phyloP scores from a whole-genome alignment of 1,140 invertebrate genomes.

The Druon quercuslanigerum region DNA sequence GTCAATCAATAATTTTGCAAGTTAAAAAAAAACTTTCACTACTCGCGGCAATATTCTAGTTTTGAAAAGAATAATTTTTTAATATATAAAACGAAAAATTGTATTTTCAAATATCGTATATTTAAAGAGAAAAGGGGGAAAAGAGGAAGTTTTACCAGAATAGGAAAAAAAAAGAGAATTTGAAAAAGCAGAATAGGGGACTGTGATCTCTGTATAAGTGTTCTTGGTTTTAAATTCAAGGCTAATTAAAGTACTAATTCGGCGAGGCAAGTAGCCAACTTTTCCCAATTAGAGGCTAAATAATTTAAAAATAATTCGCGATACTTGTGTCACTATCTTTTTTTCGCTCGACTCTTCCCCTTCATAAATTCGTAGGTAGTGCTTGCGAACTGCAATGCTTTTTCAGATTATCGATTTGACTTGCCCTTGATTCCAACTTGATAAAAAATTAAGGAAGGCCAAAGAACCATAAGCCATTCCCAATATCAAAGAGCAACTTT shows the following conservation, averaged over 20 bases:
- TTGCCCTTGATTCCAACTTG: slow-evolving; percentile 54
- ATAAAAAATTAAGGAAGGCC: slow-evolving; percentile 59
- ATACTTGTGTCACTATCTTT: slow-evolving; percentile 4
- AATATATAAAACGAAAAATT: too few species aligned
- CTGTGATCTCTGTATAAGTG: neutral
- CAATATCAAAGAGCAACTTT: neutral
- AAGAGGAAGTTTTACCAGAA: too few species aligned
- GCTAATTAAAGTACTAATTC: slow-evolving; percentile 41
- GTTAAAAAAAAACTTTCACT: too few species aligned
- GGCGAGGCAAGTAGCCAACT: neutral
- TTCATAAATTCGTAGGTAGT: slow-evolving; percentile 27
- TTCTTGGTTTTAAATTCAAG: slow-evolving; percentile 36
- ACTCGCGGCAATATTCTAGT: too few species aligned
- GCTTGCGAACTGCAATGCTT: slow-evolving; percentile 36
- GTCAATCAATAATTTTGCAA: too few species aligned
- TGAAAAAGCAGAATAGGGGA: too few species aligned
- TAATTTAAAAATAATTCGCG: neutral
- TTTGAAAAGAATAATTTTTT: too few species aligned
- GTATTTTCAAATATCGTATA: too few species aligned
- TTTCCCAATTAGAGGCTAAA: slow-evolving; percentile 8
- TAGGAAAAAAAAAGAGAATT: too few species aligned
- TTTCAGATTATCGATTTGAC: slow-evolving; percentile 56
- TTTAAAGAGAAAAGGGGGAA: too few species aligned
- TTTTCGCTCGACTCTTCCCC: neutral
- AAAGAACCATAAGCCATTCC: neutral